These are phyloP conservation scores for Drosophila maculinotata DNA, from an alignment of 2,888 invertebrate genomes.

Conservation along the genomic window DNA sequence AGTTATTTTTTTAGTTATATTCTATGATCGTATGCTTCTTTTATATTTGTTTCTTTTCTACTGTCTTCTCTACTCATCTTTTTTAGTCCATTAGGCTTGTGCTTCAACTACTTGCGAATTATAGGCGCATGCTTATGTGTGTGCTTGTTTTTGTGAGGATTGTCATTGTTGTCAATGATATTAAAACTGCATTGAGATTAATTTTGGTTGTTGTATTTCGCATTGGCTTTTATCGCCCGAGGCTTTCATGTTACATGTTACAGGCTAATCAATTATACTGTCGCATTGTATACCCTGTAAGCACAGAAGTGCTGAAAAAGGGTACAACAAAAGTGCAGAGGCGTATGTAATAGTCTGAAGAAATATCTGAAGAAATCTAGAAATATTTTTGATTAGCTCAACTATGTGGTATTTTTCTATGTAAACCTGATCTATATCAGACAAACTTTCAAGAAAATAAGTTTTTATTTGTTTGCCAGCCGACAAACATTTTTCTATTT, in stretches of 20 bases:
- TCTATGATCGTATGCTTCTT: not conserved
- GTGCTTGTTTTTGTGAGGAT: not conserved
- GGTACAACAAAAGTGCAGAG: too few relatives aligned
- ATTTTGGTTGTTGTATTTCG: not conserved
- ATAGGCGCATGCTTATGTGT: not conserved
- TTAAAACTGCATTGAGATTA: slow-evolving; percentile 1
- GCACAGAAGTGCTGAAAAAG: not conserved
- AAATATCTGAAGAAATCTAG: too few relatives aligned
- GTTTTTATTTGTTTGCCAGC: not conserved
- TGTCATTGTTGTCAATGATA: slow-evolving; percentile 7
- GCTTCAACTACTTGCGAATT: slow-evolving; percentile 25
- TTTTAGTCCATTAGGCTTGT: not conserved
- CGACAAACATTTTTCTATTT: too few relatives aligned
- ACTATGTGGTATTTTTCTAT: too few relatives aligned
- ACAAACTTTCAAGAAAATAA: not conserved
- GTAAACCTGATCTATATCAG: too few relatives aligned
- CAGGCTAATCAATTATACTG: slow-evolving; percentile 7
- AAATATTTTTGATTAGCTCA: too few relatives aligned
- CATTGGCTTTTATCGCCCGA: slow-evolving; percentile 35
- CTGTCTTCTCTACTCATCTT: not conserved
- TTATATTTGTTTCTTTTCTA: not conserved
- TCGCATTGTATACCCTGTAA: slow-evolving; percentile 11
- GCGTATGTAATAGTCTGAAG: too few relatives aligned
- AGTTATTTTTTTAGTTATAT: too few relatives aligned
- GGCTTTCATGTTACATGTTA: slow-evolving; percentile 23